A percentile compares a stretch with the other conserved stretches of the same genome.
Evolutionary conservation across 2,888 invertebrate species (phyloP).

Genomic region (Drosophila antonietae): DNA sequence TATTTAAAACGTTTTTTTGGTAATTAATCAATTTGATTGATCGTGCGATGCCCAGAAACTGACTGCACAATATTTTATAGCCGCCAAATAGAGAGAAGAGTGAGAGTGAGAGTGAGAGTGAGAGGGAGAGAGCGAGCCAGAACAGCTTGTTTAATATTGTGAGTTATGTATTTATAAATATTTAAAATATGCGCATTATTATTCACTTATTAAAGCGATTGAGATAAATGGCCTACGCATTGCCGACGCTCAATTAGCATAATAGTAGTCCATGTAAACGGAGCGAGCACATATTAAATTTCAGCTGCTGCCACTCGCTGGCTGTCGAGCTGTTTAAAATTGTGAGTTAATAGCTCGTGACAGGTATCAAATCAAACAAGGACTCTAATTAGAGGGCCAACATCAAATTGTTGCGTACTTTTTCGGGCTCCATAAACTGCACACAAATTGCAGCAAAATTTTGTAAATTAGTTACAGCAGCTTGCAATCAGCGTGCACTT

Average conservation of each 20-base stretch:
- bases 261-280: slow-evolving; percentile 22
- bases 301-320: slow-evolving; percentile 10
- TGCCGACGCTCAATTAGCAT: slow-evolving; percentile 41
- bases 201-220: slow-evolving; percentile 54
- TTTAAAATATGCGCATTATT: slow-evolving; percentile 54
- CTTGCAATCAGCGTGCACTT: slow-evolving; percentile 20
- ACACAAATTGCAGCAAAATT: slow-evolving; percentile 45
- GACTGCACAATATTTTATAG: slow-evolving; percentile 33
- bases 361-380: slow-evolving; percentile 14
- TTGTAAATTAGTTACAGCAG: slow-evolving; percentile 46
- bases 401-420: slow-evolving; percentile 16
- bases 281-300: not conserved
- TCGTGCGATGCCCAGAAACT: slow-evolving; percentile 56
- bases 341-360: slow-evolving; percentile 3
- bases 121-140: not conserved
- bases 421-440: slow-evolving; percentile 22
- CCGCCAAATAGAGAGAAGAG: not conserved
- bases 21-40: slow-evolving; percentile 80
- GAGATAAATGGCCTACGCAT: slow-evolving; percentile 51
- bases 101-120: not conserved
- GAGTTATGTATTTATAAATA: slow-evolving; percentile 44
- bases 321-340: slow-evolving; percentile 2
- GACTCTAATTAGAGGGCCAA: slow-evolving; percentile 1
- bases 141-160: slow-evolving; percentile 34
- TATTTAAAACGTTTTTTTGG: slow-evolving; percentile 64